Percentiles rank a stretch among this genome's conserved stretches.
Evolutionary conservation across 2,888 invertebrate genomes (phyloP).

Genomic region (Theodoxus fluviatilis): DNA sequence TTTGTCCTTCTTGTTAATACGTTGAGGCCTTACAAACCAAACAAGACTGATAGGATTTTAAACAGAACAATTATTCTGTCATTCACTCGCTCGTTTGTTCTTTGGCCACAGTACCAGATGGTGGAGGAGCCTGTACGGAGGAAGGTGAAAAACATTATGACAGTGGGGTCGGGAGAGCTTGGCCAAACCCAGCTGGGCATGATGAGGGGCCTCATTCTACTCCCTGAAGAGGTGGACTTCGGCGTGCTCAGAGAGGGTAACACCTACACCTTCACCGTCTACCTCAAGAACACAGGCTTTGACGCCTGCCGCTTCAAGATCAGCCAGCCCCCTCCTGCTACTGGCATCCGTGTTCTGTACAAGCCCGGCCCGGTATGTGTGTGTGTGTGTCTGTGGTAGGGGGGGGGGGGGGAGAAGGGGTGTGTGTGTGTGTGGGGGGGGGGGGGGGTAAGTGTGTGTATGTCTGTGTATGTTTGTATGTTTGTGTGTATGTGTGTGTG

Average conservation of each 20-base stretch:
- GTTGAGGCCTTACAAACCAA: no score
- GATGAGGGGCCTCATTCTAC: slow-evolving; percentile 59
- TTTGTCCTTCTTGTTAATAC: no score
- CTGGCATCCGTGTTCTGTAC: slow-evolving; percentile 61
- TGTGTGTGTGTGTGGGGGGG: no score
- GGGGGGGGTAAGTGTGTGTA: no score
- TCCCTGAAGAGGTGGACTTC: slow-evolving; percentile 62
- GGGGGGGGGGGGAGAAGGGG: no score
- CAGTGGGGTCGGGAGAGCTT: slow-evolving; percentile 55
- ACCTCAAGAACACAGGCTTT: slow-evolving; percentile 62
- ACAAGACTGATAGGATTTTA: no score
- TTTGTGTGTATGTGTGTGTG: no score
- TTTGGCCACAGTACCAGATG: slow-evolving; percentile 48
- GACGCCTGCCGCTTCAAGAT: slow-evolving; percentile 64
- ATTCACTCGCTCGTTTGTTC: no score
- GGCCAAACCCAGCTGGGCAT: slow-evolving; percentile 48
- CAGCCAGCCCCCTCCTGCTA: slow-evolving; percentile 64
- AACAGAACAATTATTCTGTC: no score
- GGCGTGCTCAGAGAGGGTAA: slow-evolving; percentile 63
- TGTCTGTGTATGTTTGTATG: no score
- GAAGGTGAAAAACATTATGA: slow-evolving; percentile 53
- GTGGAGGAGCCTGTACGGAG: slow-evolving; percentile 63
- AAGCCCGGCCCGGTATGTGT: slow-evolving; percentile 62
- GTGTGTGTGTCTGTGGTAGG: not conserved
- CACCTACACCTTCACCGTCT: slow-evolving; percentile 57